Percentiles rank a stretch among this genome's conserved stretches.
These are phyloP conservation scores for Rhipidura dahli DNA, from an alignment of 2,113 vertebrate species.

Conservation along the genomic window DNA sequence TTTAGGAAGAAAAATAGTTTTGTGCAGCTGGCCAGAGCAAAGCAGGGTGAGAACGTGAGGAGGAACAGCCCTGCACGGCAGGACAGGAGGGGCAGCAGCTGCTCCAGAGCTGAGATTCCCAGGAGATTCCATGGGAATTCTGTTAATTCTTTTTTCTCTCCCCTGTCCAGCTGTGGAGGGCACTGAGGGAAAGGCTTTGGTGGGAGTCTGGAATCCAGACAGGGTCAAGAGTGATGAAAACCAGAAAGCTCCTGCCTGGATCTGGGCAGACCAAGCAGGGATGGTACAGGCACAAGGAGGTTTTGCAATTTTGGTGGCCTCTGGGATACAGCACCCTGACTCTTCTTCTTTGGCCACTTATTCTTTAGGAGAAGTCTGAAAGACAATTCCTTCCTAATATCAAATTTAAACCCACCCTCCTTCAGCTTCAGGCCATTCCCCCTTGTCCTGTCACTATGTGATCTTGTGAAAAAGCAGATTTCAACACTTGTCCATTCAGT, in stretches of 20 bases:
- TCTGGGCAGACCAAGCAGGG: background rate
- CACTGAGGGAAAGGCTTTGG: background rate
- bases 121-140: background rate
- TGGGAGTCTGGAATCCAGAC: background rate
- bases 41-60: background rate
- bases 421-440: background rate
- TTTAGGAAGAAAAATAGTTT: background rate
- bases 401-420: accelerated
- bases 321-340: accelerated
- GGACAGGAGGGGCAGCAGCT: background rate
- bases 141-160: background rate
- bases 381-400: background rate
- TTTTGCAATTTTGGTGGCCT: background rate
- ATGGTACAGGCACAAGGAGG: accelerated
- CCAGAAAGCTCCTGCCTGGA: background rate
- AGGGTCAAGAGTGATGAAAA: background rate
- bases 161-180: background rate
- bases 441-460: background rate
- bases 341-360: background rate
- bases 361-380: background rate
- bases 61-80: background rate
- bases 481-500: background rate
- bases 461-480: background rate
- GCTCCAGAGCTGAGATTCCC: background rate
- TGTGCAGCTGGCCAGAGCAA: background rate